These are phyloP conservation scores for Ceraclea dissimilis DNA, from an alignment of 2,888 invertebrate species.

Conservation along the genomic window DNA sequence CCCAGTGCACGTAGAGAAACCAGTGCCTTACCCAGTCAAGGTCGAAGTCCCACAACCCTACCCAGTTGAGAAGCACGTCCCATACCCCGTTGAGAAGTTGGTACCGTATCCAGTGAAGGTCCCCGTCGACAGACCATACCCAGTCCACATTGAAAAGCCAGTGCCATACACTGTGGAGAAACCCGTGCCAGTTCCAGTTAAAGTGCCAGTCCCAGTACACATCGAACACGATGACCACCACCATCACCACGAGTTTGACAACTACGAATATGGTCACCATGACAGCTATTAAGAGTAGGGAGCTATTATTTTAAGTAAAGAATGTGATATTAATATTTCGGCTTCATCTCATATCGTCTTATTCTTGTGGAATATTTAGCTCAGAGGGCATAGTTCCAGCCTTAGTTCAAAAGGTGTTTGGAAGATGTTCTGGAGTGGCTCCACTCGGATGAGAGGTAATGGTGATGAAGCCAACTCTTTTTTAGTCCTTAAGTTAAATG, in stretches of 20 bases:
- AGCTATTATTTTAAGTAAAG: conserved; percentile 37
- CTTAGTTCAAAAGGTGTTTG: conserved; percentile 20
- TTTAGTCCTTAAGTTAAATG: conserved; percentile 21
- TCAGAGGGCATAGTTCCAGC: conserved; percentile 25
- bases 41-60: conserved; percentile 60
- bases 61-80: conserved; percentile 53
- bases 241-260: conserved; percentile 27
- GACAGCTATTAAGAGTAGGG: conserved; percentile 48
- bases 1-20: conserved; percentile 43
- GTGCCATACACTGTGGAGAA: conserved; percentile 57
- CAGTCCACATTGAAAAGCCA: conserved; percentile 57
- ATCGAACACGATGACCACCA: conserved; percentile 31
- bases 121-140: conserved; percentile 56
- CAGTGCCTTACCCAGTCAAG: conserved; percentile 52
- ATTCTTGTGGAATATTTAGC: conserved; percentile 9
- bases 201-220: conserved; percentile 51
- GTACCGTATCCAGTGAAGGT: conserved; percentile 61
- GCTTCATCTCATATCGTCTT: neutral
- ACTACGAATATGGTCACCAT: conserved; percentile 42
- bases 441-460: conserved; percentile 17
- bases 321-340: conserved; percentile 40
- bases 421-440: conserved; percentile 33
- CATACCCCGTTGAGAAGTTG: conserved; percentile 59
- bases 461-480: conserved; percentile 13
- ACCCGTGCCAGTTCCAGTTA: conserved; percentile 55